Conservation (phyloP, 1,140 invertebrate genomes). For the Augochlora pura region DNA sequence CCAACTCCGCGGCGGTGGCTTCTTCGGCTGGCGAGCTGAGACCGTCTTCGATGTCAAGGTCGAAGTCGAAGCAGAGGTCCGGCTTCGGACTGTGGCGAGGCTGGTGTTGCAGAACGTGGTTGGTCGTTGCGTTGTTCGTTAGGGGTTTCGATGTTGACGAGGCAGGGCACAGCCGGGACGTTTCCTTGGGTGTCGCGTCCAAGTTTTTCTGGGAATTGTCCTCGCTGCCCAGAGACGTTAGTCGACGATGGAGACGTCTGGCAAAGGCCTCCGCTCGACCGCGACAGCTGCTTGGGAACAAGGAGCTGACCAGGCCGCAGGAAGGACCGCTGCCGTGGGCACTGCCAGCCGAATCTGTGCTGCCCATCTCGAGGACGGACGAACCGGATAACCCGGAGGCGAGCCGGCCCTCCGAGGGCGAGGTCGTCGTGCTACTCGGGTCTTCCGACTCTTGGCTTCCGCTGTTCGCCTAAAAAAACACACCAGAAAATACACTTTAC, state of each 20-base stretch:
- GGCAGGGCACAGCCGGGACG: constrained; percentile 64
- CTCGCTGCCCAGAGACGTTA: constrained; percentile 84
- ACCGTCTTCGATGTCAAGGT: constrained; percentile 81
- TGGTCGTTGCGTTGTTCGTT: constrained; percentile 69
- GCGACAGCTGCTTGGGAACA: constrained; percentile 86
- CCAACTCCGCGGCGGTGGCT: constrained; percentile 73
- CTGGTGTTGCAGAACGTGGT: constrained; percentile 68
- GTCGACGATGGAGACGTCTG: constrained; percentile 86
- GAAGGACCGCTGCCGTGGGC: constrained; percentile 61
- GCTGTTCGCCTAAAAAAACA: constrained; percentile 56
- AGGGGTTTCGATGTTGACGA: constrained; percentile 38
- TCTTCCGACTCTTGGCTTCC: constrained; percentile 45
- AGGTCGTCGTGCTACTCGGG: constrained; percentile 55
- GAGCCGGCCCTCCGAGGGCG: constrained; percentile 49
- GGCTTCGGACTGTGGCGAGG: constrained; percentile 76
- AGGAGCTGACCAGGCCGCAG: constrained; percentile 80
- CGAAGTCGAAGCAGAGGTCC: constrained; percentile 82
- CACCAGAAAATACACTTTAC: neutral
- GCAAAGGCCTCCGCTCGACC: constrained; percentile 90
- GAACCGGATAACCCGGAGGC: constrained; percentile 36
- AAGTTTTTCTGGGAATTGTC: constrained; percentile 45
- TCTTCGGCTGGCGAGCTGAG: constrained; percentile 86
- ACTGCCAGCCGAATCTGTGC: constrained; percentile 68
- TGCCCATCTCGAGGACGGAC: constrained; percentile 62
- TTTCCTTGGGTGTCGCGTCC: constrained; percentile 59